Evolutionary conservation across 2,113 vertebrate species (phyloP), one percentile per base, ranked within the genome.

Genomic region (Lophochroa leadbeateri): DNA sequence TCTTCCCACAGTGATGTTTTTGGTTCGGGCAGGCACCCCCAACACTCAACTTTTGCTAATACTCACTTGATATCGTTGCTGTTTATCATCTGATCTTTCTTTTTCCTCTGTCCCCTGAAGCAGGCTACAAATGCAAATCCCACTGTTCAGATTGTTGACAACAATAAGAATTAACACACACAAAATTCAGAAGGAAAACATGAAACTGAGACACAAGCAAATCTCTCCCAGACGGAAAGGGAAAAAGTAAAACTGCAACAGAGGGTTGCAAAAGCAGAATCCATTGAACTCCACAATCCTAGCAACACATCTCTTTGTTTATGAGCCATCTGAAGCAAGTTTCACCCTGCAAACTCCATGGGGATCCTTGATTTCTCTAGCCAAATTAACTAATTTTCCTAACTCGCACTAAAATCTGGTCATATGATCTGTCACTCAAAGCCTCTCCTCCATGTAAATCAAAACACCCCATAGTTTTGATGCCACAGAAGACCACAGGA

Each of bases 341-440:
- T 86, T 20, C 61, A 71, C 79, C 72, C 80, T 82, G 82, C 90
- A 94, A 81, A 91, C 92, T 95, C 88, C 24, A 3, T 75, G 43
- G 86, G 90, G 44, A 79, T 65, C 82, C 95, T 74, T 80, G 82
- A 88, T 97, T 97, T 95, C 93, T 84, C 77, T 44, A 75, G 82
- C 86, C 94, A 86, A 92, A 92, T 96, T 95, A 89, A 58, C 94
- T 94, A 55, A 69, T 95, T 94, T 97, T 88, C 92, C 93, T 96
- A 92, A 89, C 55, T 96, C 84, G 68, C 25, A 63, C 93, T 80
- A 63, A 96, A 96, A 88, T 97, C 96, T 96, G 93, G 91, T 60
- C 86, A 95, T 96, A 90, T 96, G 97, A 96, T 94, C 86, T 94
- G 92, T 90, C 92, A 31, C 95, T 95, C 92, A 81, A 81, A 92